These are phyloP conservation scores for Myiozetetes cayanensis DNA, from an alignment of 2,113 vertebrate genomes.

Conservation along the genomic window DNA sequence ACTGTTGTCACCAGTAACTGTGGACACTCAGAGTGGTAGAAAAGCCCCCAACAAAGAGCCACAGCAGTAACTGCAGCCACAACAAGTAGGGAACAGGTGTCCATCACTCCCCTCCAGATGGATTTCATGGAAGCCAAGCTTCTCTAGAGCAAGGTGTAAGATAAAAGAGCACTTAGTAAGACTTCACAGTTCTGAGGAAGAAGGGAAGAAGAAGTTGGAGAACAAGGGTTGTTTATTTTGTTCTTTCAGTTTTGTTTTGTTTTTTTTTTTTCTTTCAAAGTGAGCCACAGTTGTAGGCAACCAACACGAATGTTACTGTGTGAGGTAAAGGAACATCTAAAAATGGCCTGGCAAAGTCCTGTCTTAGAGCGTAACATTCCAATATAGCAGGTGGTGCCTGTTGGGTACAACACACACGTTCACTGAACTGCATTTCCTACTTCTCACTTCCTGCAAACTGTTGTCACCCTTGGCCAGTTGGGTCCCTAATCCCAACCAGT, in stretches of 20 bases:
- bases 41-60: background rate
- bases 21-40: background rate
- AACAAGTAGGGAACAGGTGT: background rate
- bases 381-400: background rate
- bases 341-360: background rate
- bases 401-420: rapidly evolving
- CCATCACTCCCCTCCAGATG: rapidly evolving
- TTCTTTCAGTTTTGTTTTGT: background rate
- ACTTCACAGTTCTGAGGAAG: background rate
- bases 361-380: too few relatives aligned
- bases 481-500: too few relatives aligned
- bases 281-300: background rate
- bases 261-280: background rate
- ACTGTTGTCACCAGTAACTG: background rate
- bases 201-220: background rate
- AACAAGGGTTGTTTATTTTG: background rate
- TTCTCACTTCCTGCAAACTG: too few relatives aligned
- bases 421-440: rapidly evolving
- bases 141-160: background rate
- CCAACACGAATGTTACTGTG: background rate
- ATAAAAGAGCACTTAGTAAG: background rate
- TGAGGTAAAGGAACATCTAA: background rate
- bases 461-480: background rate
- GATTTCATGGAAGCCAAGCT: background rate
- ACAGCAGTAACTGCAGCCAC: background rate